Evolutionary conservation across 2,113 vertebrate species (phyloP).

Genomic region (Apeltes quadracus): DNA sequence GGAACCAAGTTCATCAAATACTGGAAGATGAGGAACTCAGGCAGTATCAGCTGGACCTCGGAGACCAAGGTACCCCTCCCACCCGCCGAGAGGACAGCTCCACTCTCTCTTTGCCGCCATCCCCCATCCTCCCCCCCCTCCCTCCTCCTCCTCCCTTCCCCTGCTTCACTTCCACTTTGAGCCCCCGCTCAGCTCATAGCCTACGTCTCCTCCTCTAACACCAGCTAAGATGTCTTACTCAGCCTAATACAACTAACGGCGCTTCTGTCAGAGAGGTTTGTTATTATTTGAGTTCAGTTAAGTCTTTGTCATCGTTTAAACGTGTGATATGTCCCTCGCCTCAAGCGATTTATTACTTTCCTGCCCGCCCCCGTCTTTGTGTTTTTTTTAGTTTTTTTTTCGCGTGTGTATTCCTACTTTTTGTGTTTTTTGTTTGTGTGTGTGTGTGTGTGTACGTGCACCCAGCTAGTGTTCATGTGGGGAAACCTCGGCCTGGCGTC

Average conservation of each 20-base stretch:
- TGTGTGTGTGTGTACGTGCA: slow-evolving; percentile 71
- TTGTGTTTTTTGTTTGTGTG: slow-evolving; percentile 68
- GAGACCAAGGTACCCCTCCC: slow-evolving; percentile 89
- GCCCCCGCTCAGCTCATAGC: slow-evolving; percentile 52
- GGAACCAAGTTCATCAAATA: slow-evolving; percentile 97
- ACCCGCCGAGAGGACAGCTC: slow-evolving; percentile 65
- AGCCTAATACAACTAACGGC: slow-evolving; percentile 42
- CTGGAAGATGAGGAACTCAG: slow-evolving; percentile 98
- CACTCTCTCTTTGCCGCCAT: slow-evolving; percentile 50
- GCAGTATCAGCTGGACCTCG: slow-evolving; percentile 91
- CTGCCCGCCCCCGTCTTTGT: slow-evolving; percentile 56
- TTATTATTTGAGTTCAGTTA: slow-evolving; percentile 61
- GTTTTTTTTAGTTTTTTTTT: slow-evolving; percentile 40
- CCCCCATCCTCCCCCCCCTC: slow-evolving; percentile 1
- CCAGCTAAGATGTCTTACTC: slow-evolving; percentile 48
- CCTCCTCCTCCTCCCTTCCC: too few relatives aligned
- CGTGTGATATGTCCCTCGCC: slow-evolving; percentile 33
- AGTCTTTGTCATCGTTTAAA: slow-evolving; percentile 54
- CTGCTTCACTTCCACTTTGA: slow-evolving; percentile 58
- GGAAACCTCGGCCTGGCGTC: slow-evolving; percentile 92
- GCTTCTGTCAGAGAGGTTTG: slow-evolving; percentile 45
- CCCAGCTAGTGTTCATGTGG: slow-evolving; percentile 98
- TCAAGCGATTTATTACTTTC: slow-evolving; percentile 36
- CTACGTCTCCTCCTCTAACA: slow-evolving; percentile 58
- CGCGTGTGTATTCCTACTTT: slow-evolving; percentile 70